phyloP scores from a whole-genome alignment of 2,113 vertebrate genomes.

The Eidolon helvum region DNA sequence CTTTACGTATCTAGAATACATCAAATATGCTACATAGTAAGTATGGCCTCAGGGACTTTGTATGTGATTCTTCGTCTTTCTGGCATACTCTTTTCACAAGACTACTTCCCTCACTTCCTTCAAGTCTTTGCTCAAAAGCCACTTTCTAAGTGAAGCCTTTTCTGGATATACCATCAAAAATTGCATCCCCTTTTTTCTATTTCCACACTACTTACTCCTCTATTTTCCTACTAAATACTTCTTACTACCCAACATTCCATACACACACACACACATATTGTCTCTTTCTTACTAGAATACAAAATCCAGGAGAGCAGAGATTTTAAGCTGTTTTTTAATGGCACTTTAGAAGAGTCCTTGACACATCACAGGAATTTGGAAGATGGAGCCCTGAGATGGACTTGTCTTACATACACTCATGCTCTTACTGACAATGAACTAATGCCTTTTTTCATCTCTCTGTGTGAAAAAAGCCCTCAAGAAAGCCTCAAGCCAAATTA shows the following conservation, averaged over 20 bases:
- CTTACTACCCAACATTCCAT: not conserved
- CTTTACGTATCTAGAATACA: not conserved
- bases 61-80: not conserved
- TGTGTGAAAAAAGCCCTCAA: not conserved
- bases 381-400: not conserved
- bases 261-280: no score
- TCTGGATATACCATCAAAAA: not conserved
- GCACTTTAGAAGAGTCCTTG: not conserved
- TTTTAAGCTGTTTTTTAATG: not conserved
- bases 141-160: not conserved
- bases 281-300: not conserved
- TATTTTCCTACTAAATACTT: not conserved
- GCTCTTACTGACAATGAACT: not conserved
- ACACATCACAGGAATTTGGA: not conserved
- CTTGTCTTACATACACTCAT: not conserved
- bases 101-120: not conserved
- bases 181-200: not conserved
- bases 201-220: not conserved
- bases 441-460: not conserved
- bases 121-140: not conserved
- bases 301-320: not conserved
- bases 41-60: not conserved
- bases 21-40: not conserved
- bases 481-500: not conserved
- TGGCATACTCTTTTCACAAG: not conserved